Base-by-base conservation (phyloP, 2,888 invertebrate species). In the Dryocosmus kuriphilus region DNA sequence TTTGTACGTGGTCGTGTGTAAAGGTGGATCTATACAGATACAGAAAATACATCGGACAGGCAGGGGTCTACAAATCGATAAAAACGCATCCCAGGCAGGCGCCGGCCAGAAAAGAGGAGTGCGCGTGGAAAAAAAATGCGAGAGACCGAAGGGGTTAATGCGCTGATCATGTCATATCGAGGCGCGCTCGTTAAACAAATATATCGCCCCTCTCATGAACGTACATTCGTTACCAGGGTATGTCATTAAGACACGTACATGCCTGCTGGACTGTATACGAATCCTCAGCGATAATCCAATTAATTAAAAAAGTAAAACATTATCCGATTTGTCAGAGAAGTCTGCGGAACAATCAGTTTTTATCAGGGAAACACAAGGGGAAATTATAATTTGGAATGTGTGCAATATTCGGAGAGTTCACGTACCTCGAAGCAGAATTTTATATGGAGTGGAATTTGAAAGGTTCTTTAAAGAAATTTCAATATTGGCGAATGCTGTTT, bases 1-100 rank as follows among this genome's bases (percentile, higher is more conserved):
- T 90, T 89, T 88, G 78, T 79, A 81, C 80, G 81, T 80, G 78
- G 82, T 82, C 79, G 77, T 76, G 75, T 77, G 83, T 82, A 79
- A 82, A 81, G 77, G 82, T 83, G 81, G 80, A 85, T 85, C 80
- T 84, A 87, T 81, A 85, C 84, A 87, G 84, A 85, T 84, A 85
- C 80, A 81, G 76, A 83, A n/a, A n/a, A 85, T 86, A 87, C 87
- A 89, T 89, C 86, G 90, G 85, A 78, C 83, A 83, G 85, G 83
- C 87, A 87, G 88, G 88, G 88, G 88, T 91, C 89, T 89, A 89
- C 91, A 89, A 91, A 91, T 91, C 91, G 91, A 91, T 91, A 91
- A 91, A 91, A 91, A 91, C 91, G 91, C 91, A 91, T 91, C 91
- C 91, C 91, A 91, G 90, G 88, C 89, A 89, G 90, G 90, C 90